phyloP scores from a whole-genome alignment of 2,888 invertebrate species.

The Megaustenia siamemsis region DNA sequence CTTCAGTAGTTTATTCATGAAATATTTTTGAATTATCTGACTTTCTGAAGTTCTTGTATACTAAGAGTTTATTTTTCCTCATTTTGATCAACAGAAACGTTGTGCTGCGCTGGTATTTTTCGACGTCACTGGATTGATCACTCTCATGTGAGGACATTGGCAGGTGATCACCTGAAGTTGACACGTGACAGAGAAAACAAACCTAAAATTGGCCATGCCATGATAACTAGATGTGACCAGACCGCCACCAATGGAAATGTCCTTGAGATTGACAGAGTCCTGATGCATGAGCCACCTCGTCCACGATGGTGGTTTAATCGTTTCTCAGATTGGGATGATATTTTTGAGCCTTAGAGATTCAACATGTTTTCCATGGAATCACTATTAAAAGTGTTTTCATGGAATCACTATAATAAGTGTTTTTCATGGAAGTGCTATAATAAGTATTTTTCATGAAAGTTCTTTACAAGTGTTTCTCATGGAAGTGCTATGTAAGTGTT shows the following conservation, averaged over 20 bases:
- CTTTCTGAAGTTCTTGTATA: no score
- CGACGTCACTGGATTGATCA: conserved; percentile 77
- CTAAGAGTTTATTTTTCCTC: no score
- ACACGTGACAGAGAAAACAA: conserved; percentile 68
- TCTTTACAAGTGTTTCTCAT: no score
- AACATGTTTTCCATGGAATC: not conserved
- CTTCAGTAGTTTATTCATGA: no score
- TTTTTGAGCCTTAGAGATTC: not conserved
- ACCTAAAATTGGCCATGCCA: conserved; percentile 74
- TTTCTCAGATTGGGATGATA: conserved; percentile 29
- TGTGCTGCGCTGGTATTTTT: conserved; percentile 81
- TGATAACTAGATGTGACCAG: conserved; percentile 82
- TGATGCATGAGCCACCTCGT: conserved; percentile 70
- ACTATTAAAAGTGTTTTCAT: not conserved
- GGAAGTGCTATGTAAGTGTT: not conserved
- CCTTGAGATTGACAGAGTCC: conserved; percentile 85
- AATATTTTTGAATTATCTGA: no score
- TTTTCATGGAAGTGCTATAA: no score
- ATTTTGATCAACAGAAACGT: conserved; percentile 62
- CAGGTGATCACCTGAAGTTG: conserved; percentile 75
- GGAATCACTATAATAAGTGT: not conserved
- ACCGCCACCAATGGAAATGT: conserved; percentile 87
- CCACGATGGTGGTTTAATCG: conserved; percentile 36
- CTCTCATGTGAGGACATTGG: conserved; percentile 77
- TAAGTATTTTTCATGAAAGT: not conserved